Evolutionary conservation across 2,888 invertebrate species (phyloP).

Genomic region (Escarpia spicata): DNA sequence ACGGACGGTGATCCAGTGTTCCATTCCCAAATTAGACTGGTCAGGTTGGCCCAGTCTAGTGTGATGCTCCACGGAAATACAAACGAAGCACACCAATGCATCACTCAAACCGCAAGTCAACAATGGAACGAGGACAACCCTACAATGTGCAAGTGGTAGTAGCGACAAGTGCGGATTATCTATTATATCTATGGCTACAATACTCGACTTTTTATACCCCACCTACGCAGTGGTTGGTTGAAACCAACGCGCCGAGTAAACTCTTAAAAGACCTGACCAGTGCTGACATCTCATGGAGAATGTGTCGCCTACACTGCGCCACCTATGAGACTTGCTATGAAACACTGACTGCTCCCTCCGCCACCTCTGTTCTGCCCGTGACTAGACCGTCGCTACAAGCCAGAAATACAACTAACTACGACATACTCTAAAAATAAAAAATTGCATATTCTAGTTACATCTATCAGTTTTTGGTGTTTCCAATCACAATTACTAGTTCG

Average conservation of each 20-base stretch:
- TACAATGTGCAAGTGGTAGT: not conserved
- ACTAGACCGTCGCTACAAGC: slow-evolving; percentile 5
- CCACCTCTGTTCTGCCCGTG: not conserved
- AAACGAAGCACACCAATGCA: not conserved
- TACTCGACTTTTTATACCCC: not conserved
- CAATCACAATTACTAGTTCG: slow-evolving; percentile 3
- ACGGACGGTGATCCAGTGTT: not conserved
- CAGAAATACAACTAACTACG: slow-evolving; percentile 1
- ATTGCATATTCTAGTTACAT: slow-evolving; percentile 16
- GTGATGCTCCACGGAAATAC: not conserved
- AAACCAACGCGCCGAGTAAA: not conserved
- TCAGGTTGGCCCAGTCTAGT: not conserved
- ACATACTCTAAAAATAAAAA: slow-evolving; percentile 16
- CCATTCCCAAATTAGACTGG: not conserved
- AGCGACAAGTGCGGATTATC: not conserved
- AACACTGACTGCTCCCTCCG: not conserved
- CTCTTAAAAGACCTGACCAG: not conserved
- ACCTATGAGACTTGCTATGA: slow-evolving; percentile 12
- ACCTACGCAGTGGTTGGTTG: not conserved
- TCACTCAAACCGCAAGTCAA: not conserved
- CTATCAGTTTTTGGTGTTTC: slow-evolving; percentile 12
- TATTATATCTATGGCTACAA: slow-evolving; percentile 12
- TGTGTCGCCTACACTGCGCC: not conserved
- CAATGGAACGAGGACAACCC: not conserved
- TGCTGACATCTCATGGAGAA: not conserved